Evolutionary conservation across 2,888 invertebrate genomes (phyloP), one percentile per base, ranked within the genome.

Genomic region (Galerucella pusilla): DNA sequence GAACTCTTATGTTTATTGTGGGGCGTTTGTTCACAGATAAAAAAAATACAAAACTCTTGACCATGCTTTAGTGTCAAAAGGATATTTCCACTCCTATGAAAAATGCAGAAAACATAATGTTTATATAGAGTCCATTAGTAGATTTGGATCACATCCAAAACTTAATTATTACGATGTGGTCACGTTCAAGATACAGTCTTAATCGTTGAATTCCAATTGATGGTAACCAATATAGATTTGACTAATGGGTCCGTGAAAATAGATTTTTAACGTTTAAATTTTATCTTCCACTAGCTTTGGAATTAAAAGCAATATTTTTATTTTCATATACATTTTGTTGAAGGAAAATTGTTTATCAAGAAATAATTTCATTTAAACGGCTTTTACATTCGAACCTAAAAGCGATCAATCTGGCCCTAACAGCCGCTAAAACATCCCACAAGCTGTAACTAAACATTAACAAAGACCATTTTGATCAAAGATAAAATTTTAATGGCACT

Each of bases 401-500:
- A 57, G 16, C 57, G 16, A 57, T 9, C 57, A 57, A 57, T 57
- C 57, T 57, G 57, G 57, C 16, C 57, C 57, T 57, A 57, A 57
- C 20, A 20, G 16, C 57, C 16, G 57, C 57, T 57, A n/a, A 57
- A 16, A 16, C 57, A 57, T 57, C 57, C 57, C 57, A 16, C 57
- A 57, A 57, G 57, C 63, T 63, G 42, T 63, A 63, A 63, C 35
- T 63, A 35, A 35, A 63, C 35, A 35, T 63, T 65, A 45, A 65
- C 64, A 65, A 65, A 65, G 12, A 11, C 46, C 45, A 65, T 42
- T 57, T 65, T 65, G 64, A 46, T 65, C 45, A 3, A 16, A 65
- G 64, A 65, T 65, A 65, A 65, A 45, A 65, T 65, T 46, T 65
- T 42, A 65, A 65, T 65, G 20, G 46, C 46, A 65, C 45, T 65